Conservation (phyloP, 1,140 invertebrate species). For the Phenacoccus solenopsis region DNA sequence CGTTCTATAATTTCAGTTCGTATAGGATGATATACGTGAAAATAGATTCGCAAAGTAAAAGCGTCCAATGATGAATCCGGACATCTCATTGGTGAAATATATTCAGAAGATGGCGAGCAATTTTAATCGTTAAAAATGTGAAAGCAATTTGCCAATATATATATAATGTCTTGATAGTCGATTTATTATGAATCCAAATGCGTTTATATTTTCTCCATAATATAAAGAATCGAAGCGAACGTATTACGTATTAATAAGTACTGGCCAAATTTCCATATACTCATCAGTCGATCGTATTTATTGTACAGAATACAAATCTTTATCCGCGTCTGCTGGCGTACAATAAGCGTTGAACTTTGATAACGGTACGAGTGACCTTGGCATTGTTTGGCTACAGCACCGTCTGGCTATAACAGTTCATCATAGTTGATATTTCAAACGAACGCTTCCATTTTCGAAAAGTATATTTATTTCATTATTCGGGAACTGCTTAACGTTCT, state of each 20-base stretch:
- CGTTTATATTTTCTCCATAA: neutral
- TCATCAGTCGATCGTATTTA: neutral
- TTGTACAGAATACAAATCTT: neutral
- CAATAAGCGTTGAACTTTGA: slow-evolving; percentile 2
- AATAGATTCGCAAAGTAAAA: too few relatives aligned
- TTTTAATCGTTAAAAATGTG: neutral
- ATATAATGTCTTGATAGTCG: too few relatives aligned
- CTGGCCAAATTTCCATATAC: neutral
- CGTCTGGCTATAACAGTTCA: neutral
- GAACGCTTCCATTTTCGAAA: too few relatives aligned
- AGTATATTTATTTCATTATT: too few relatives aligned
- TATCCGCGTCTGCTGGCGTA: neutral
- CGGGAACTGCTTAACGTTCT: too few relatives aligned
- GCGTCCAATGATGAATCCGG: neutral
- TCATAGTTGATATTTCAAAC: too few relatives aligned
- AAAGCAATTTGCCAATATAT: neutral
- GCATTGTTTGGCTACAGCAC: neutral
- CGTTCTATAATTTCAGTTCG: too few relatives aligned
- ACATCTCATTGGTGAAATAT: neutral
- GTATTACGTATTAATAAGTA: neutral
- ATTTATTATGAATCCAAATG: too few relatives aligned
- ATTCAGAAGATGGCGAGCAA: neutral
- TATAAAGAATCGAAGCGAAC: neutral
- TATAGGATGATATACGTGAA: too few relatives aligned
- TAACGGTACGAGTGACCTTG: neutral